Evolutionary conservation across 35 echinoderm and acorn worm species (phyloP), one percentile per base, ranked within the genome.

Genomic region (Holothuria glaberrima): DNA sequence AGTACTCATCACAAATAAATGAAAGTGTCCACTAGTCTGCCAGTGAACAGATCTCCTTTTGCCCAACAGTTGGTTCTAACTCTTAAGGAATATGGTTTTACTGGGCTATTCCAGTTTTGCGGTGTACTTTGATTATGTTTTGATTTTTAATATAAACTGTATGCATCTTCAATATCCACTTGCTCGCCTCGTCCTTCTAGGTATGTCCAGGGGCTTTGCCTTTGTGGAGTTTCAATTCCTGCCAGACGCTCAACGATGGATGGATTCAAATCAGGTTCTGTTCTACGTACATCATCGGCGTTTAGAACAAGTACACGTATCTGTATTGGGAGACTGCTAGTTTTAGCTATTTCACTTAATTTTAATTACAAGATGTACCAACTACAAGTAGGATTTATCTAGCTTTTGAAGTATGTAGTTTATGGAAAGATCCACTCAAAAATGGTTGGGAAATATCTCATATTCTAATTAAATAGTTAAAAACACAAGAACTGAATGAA

Each of bases 151-250:
- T 24, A 50, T 50, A 24, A 78, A 78, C 36, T 84, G 54, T 84
- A 61, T 84, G 80, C 59, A 84, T 64, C 61, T 87, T 87, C 85
- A 87, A 87, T 87, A 67, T 87, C 61, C 85, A 87, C 65, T 70
- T 67, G 48, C 71, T 88, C 64, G 21, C 38, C 89, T 90, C 72
- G 79, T 88, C 73, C 82, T 86, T 97, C 82, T 95, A 99, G 97
- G 97, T 99, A 89, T 89, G 48, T 99, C 97, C 90, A 94, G 97
- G 83, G 97, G 97, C 88, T 99, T 99, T 94, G 97, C 97, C 85
- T 99, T 99, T 95, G 97, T 99, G 97, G 97, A 99, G 97, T 99
- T 99, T 94, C 94, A 99, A 92, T 93, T 95, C 88, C 93, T 99
- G 86, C 91, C 93, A 64, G 97, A 99, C 79, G 91, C 97, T 59